Evolutionary conservation across 2,797 vertebrate species (phyloP).

Genomic region (Aphelocoma californica): DNA sequence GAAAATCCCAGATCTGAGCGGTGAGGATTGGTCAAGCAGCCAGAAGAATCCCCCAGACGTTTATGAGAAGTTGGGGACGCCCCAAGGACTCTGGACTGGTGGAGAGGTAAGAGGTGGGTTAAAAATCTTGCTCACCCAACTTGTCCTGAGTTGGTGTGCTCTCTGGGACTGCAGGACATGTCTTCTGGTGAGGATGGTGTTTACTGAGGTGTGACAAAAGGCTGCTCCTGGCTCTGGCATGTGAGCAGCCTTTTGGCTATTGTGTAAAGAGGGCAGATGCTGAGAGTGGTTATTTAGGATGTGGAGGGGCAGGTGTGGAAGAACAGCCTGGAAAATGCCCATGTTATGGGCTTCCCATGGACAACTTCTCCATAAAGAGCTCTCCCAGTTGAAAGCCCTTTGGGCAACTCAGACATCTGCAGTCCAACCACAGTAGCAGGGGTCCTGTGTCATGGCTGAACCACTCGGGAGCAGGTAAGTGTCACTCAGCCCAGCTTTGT

Average conservation of each 20-base stretch:
- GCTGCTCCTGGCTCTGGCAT: not conserved
- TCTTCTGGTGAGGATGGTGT: not conserved
- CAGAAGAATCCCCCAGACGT: not conserved
- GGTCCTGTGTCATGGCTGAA: rapidly evolving
- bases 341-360: not conserved
- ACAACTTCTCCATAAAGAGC: not conserved
- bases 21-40: not conserved
- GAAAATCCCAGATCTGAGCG: not conserved
- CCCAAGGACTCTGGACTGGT: slow-evolving; percentile 5
- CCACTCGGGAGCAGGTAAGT: not conserved
- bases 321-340: not conserved
- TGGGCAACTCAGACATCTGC: rapidly evolving
- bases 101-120: slow-evolving; percentile 47
- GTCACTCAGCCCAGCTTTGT: not conserved
- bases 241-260: not conserved
- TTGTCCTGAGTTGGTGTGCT: not conserved
- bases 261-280: not conserved
- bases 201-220: not conserved
- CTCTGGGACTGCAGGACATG: not conserved
- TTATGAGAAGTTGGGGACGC: slow-evolving; percentile 20
- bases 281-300: not conserved
- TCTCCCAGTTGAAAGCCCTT: not conserved
- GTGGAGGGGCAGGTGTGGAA: not conserved
- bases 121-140: not conserved
- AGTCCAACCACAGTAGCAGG: not conserved